Conservation (phyloP, 2,888 invertebrate genomes). For the Eurois occulta region DNA sequence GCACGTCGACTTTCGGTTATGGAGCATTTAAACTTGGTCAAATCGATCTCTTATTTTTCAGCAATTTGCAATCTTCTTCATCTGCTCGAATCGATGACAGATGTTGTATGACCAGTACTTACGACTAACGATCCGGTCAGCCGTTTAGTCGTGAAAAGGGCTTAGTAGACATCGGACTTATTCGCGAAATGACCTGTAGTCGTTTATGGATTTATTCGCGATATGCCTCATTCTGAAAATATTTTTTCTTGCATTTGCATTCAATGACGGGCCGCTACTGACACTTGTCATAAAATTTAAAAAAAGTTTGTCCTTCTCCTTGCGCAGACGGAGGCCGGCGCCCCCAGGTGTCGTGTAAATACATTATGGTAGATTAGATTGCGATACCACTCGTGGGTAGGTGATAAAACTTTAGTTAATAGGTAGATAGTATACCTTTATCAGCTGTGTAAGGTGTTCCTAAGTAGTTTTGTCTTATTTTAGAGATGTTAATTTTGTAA, state of each 20-base stretch:
- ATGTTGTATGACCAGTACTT: neutral
- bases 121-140: neutral
- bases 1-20: neutral
- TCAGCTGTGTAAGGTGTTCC: slow-evolving; percentile 4
- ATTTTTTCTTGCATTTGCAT: neutral
- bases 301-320: neutral
- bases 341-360: slow-evolving; percentile 29
- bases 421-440: slow-evolving; percentile 12
- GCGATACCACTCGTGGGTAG: slow-evolving; percentile 2
- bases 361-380: slow-evolving; percentile 40
- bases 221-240: no score
- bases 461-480: neutral
- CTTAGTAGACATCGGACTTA: no score
- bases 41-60: neutral
- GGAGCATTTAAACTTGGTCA: neutral
- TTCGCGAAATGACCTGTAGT: no score
- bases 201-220: no score
- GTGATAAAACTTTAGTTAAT: slow-evolving; percentile 19
- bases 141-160: no score
- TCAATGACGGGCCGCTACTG: neutral
- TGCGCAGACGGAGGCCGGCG: neutral
- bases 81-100: neutral
- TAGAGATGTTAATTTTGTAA: neutral
- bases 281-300: neutral
- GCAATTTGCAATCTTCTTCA: neutral